These are phyloP conservation scores for Sthenelais limicola DNA, from an alignment of 2,888 invertebrate species.

Conservation along the genomic window DNA sequence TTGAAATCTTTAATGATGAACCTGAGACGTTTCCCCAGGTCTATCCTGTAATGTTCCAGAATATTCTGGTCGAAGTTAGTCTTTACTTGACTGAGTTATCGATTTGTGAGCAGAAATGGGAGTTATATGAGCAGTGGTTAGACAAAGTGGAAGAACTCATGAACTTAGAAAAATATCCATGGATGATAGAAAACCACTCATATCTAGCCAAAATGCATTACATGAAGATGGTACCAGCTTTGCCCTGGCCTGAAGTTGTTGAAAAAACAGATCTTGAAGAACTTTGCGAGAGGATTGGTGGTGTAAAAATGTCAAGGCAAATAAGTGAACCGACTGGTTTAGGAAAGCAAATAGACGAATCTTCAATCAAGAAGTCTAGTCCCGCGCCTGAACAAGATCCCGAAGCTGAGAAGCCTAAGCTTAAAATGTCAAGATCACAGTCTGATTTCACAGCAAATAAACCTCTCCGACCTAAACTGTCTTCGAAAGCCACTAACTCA, in stretches of 20 bases:
- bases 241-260: constrained; percentile 17
- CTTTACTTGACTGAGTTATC: background rate
- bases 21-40: background rate
- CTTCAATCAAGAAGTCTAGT: too few relatives aligned
- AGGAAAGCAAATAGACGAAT: too few relatives aligned
- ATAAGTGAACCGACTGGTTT: too few relatives aligned
- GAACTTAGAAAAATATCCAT: constrained; percentile 8
- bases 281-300: background rate
- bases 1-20: background rate
- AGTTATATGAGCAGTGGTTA: constrained; percentile 1
- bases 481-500: too few relatives aligned
- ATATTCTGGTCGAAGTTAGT: background rate
- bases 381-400: too few relatives aligned
- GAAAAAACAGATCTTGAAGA: constrained; percentile 24
- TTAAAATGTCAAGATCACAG: too few relatives aligned
- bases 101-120: constrained; percentile 9
- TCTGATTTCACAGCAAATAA: too few relatives aligned
- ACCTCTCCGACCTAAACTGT: too few relatives aligned
- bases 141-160: background rate
- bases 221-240: constrained; percentile 2
- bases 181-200: constrained; percentile 6
- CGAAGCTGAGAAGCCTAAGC: too few relatives aligned
- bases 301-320: background rate
- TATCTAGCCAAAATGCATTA: background rate
- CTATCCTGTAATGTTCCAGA: constrained; percentile 11